Evolutionary conservation across 2,888 invertebrate genomes (phyloP).

Genomic region (Ophioninae sp.): DNA sequence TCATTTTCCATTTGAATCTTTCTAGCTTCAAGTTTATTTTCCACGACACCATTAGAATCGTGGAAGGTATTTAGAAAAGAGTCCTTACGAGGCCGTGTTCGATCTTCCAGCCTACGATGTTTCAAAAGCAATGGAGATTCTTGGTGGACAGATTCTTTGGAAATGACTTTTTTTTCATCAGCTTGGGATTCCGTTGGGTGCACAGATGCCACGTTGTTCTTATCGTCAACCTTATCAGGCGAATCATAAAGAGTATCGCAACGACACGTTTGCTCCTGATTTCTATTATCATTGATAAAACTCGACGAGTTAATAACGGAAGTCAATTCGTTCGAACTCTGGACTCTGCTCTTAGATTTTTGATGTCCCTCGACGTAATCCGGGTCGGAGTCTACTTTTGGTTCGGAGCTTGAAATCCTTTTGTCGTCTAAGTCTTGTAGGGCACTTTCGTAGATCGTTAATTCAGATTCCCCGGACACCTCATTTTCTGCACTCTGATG

Average conservation of each 20-base stretch:
- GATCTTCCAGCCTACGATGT: background rate
- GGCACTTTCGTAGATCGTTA: conserved; percentile 26
- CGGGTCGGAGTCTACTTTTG: background rate
- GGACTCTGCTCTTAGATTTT: background rate
- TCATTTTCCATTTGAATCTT: background rate
- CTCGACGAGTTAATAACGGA: background rate
- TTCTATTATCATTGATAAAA: background rate
- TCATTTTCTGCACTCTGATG: conserved; percentile 15
- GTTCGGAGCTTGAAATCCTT: background rate
- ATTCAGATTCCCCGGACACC: conserved; percentile 16
- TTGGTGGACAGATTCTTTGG: background rate
- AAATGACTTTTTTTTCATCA: background rate
- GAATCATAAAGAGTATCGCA: conserved; percentile 1
- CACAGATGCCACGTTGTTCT: background rate
- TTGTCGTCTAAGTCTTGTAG: background rate
- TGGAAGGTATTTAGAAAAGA: background rate
- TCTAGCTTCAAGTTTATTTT: background rate
- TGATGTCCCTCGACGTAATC: background rate
- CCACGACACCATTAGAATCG: background rate
- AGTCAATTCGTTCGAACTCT: background rate
- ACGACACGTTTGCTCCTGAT: background rate
- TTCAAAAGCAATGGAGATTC: background rate
- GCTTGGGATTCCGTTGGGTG: background rate
- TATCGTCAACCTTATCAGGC: background rate
- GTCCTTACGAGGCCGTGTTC: background rate